A percentile compares a stretch with the other conserved stretches of the same genome.
Conservation (phyloP, 1,140 invertebrate species). For the Orchesella cincta region DNA sequence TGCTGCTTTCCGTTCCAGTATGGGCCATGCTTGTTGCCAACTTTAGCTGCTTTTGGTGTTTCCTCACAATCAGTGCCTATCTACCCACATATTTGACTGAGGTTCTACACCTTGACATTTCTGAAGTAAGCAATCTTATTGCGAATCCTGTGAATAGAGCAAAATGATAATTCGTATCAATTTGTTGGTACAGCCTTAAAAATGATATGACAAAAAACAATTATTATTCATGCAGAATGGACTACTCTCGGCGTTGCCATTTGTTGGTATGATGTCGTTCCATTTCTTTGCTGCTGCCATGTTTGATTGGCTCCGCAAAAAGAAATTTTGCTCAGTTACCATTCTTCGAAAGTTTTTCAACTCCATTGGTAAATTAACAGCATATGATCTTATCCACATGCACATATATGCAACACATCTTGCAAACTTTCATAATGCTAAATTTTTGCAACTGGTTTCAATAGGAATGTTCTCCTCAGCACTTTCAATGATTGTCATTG, state of each 20-base stretch:
- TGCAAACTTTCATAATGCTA: not conserved
- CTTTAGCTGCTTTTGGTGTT: constrained; percentile 65
- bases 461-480: constrained; percentile 43
- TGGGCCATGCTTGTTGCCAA: constrained; percentile 62
- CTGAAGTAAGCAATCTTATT: constrained; percentile 56
- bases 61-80: constrained; percentile 64
- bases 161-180: too few species aligned
- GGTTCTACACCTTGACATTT: constrained; percentile 62
- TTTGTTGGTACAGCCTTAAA: too few species aligned
- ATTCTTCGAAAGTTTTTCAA: constrained; percentile 51
- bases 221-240: constrained; percentile 58
- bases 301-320: constrained; percentile 44
- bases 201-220: not conserved
- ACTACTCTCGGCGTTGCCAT: constrained; percentile 62
- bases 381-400: too few species aligned
- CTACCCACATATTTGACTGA: constrained; percentile 64
- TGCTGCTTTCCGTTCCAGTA: constrained; percentile 61
- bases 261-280: constrained; percentile 55
- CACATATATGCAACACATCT: too few species aligned
- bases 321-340: constrained; percentile 38
- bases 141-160: too few species aligned
- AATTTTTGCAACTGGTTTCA: constrained; percentile 31
- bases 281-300: constrained; percentile 45
- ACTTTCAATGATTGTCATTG: constrained; percentile 36
- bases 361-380: too few species aligned